These are phyloP conservation scores for Calliopsis andreniformis DNA, from an alignment of 1,140 invertebrate species.

Conservation along the genomic window DNA sequence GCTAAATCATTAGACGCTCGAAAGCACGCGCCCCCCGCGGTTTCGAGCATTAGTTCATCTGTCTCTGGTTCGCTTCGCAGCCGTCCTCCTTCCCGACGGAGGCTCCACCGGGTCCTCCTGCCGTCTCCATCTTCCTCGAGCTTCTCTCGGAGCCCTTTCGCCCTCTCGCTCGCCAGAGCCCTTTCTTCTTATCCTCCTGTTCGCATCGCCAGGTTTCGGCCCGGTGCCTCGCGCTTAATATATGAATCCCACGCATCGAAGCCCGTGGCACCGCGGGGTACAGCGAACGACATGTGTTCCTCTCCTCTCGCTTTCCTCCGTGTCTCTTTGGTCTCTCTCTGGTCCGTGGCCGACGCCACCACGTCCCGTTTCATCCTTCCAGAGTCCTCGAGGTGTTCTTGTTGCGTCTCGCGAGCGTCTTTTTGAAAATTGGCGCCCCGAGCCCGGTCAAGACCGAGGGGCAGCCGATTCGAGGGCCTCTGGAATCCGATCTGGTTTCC, in stretches of 20 bases:
- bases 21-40: conserved; percentile 76
- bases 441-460: background rate
- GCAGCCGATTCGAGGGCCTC: too few relatives aligned
- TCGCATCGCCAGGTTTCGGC: conserved; percentile 58
- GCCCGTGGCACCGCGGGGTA: conserved; percentile 77
- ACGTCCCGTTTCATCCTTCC: conserved; percentile 30
- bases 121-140: conserved; percentile 23
- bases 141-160: conserved; percentile 46
- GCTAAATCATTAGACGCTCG: conserved; percentile 79
- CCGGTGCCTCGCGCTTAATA: conserved; percentile 66
- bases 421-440: conserved; percentile 64
- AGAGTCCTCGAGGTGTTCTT: conserved; percentile 32
- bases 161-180: conserved; percentile 35
- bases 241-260: conserved; percentile 81
- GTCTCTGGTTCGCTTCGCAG: conserved; percentile 75
- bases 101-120: conserved; percentile 37
- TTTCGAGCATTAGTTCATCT: conserved; percentile 79
- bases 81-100: conserved; percentile 60
- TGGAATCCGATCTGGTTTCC: too few relatives aligned
- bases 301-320: conserved; percentile 56
- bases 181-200: conserved; percentile 57
- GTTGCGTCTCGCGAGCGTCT: conserved; percentile 43
- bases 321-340: conserved; percentile 36
- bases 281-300: conserved; percentile 81
- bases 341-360: conserved; percentile 5